Conservation (phyloP, 2,888 invertebrate species). For the Urechis unicinctus region DNA sequence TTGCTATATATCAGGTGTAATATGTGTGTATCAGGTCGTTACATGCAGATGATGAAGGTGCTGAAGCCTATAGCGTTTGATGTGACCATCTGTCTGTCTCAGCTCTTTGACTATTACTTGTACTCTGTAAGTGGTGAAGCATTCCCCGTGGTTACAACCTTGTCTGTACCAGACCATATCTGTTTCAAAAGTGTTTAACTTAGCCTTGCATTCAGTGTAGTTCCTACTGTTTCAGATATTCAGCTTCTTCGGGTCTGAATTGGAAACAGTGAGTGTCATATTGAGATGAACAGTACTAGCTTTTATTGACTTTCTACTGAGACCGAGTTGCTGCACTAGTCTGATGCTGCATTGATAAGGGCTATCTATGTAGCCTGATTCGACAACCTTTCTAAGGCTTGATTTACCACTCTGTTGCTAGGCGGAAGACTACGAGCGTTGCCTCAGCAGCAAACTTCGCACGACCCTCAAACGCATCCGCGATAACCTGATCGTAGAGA, state of each 20-base stretch:
- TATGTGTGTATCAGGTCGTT: conserved; percentile 64
- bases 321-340: too few relatives aligned
- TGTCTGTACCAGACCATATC: not conserved
- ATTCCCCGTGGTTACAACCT: too few relatives aligned
- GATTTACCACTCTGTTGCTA: too few relatives aligned
- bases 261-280: conserved; percentile 14
- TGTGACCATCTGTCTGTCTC: conserved; percentile 83
- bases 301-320: not conserved
- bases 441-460: conserved; percentile 65
- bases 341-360: too few relatives aligned
- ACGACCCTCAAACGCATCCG: conserved; percentile 70
- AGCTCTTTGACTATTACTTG: conserved; percentile 88
- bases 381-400: too few relatives aligned
- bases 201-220: not conserved
- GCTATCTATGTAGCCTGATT: too few relatives aligned
- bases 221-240: not conserved
- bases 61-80: conserved; percentile 83
- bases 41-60: conserved; percentile 85
- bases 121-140: conserved; percentile 64
- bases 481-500: conserved; percentile 61
- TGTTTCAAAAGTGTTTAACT: not conserved
- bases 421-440: conserved; percentile 38
- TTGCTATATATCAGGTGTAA: too few relatives aligned
- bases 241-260: not conserved
- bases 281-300: not conserved